Evolutionary conservation across 2,797 vertebrate genomes (phyloP).

Genomic region (Acanthiza pusilla): DNA sequence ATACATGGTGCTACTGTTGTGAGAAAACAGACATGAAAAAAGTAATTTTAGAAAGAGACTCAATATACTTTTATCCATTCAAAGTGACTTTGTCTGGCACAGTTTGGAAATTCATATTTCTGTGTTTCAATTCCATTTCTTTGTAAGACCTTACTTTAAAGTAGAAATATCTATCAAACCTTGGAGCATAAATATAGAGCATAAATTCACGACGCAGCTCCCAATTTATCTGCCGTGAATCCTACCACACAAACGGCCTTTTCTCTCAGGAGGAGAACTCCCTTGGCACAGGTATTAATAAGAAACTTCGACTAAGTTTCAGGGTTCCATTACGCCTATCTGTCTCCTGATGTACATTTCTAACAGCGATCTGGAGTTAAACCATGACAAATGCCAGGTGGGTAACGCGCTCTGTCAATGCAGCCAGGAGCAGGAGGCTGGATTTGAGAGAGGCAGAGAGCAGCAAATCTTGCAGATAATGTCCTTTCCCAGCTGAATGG

Average conservation of each 20-base stretch:
- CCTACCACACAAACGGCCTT: neutral
- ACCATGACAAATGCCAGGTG: neutral
- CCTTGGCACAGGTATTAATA: neutral
- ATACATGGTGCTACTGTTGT: neutral
- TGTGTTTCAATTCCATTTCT: neutral
- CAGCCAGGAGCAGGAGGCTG: neutral
- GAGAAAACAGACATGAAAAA: neutral
- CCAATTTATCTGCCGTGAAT: neutral
- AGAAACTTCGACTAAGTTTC: neutral
- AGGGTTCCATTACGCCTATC: neutral
- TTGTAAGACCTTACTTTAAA: neutral
- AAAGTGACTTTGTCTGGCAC: neutral
- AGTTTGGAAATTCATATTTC: neutral
- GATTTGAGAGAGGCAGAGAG: neutral
- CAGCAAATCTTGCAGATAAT: neutral
- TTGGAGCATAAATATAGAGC: neutral
- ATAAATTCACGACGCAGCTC: neutral
- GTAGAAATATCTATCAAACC: neutral
- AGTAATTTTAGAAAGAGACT: neutral
- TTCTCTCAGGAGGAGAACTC: neutral
- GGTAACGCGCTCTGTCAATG: neutral
- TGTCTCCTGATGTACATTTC: neutral
- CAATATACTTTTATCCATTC: neutral
- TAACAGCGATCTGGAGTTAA: neutral
- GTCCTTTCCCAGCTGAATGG: neutral